Base-by-base conservation (phyloP, 2,888 invertebrate species). In the Barypeithes pellucidus region DNA sequence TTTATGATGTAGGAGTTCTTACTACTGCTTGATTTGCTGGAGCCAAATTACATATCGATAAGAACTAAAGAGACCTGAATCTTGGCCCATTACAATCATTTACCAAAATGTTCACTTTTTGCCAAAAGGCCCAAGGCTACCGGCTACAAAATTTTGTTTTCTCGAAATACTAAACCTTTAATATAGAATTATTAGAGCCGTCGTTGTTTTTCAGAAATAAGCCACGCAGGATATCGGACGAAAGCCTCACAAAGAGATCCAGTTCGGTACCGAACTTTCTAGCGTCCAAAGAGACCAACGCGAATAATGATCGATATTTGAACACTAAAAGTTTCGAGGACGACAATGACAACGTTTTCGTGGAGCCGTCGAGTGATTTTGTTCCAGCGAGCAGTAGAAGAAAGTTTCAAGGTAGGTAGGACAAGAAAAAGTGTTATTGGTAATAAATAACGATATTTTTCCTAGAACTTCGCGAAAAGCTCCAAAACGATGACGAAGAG, bases 401-500 rank as follows among this genome's bases (percentile, higher is more conserved):
- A 79, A 90, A 92, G 83, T 95, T 96, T 86, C 92, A 94, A 66
- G 75, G 75, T 75, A 39, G 16, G 47, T n/a, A 33, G 8, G 2
- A 12, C 14, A 59, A 20, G 18, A 18, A 18, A 14, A 29, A n/a
- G 16, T 29, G 12, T 39, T 3, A 12, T 36, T 36, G 2, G 2
- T 24, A 24, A 24, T 24, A 24, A 5, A 2, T 24, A 24, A 24
- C 29, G 29, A 7, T 5, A 29, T 50, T 65, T 65, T 72, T 4
- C 52, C 3, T 16, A 83, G 95, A 97, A 87, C 87, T 95, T 75
- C 90, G 96, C 65, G 92, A 94, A 84, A 91, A 93, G 82, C 93
- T 96, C 90, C 94, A 95, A 88, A 94, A 93, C 7, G 96, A 95
- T 83, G 95, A 95, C 83, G 95, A 95, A 80, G 92, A 92, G 59